Percentiles rank a stretch among this genome's conserved stretches.
These are phyloP conservation scores for Aythya baeri DNA, from an alignment of 2,113 vertebrate species.

Conservation along the genomic window DNA sequence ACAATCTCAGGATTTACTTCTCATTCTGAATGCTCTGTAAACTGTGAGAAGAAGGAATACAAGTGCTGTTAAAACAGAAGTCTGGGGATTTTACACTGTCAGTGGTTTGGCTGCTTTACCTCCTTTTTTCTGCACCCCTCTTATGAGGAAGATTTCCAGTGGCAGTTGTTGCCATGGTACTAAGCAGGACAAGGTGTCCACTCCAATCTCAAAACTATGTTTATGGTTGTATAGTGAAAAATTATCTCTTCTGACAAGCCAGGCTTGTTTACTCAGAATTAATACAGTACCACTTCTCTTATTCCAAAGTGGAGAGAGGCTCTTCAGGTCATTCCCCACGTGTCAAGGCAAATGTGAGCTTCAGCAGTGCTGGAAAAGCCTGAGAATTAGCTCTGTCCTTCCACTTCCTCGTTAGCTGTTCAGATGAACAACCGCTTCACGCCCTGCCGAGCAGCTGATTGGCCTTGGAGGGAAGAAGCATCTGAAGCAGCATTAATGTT, in stretches of 20 bases:
- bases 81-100: background rate
- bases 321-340: constrained; percentile 25
- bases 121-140: background rate
- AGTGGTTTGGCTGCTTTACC: background rate
- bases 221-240: background rate
- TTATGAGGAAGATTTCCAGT: background rate
- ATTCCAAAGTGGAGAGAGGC: background rate
- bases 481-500: constrained; percentile 70
- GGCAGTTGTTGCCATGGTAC: constrained; percentile 48
- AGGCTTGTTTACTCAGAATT: background rate
- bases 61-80: background rate
- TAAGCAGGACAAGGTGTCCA: constrained; percentile 1
- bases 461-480: constrained; percentile 66
- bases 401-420: constrained; percentile 41
- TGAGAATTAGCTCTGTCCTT: constrained; percentile 32
- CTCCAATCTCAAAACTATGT: background rate
- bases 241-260: constrained; percentile 31
- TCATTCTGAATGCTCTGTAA: background rate
- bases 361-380: constrained; percentile 13
- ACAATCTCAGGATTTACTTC: background rate
- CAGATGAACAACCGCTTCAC: constrained; percentile 49
- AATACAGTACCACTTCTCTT: background rate
- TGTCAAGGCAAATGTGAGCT: constrained; percentile 40
- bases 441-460: constrained; percentile 67
- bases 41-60: background rate